Conservation (phyloP, 2,888 invertebrate species). For the Euzetes globulus region DNA sequence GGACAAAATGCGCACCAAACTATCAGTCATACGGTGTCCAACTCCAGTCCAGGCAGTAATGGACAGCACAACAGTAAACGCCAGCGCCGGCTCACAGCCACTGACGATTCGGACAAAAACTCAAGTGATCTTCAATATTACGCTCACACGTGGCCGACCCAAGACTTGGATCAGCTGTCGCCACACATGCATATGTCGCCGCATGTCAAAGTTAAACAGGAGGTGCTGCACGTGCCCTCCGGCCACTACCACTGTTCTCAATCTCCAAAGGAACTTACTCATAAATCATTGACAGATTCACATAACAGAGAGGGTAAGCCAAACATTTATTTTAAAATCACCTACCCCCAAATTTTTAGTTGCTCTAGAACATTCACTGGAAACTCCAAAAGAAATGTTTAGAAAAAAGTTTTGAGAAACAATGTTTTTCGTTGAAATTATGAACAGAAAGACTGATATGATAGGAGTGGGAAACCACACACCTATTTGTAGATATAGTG, state of each 20-base stretch:
- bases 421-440: too few species aligned
- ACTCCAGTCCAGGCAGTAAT: slow-evolving; percentile 17
- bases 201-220: slow-evolving; percentile 16
- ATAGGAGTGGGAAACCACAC: too few species aligned
- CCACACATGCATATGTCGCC: not conserved
- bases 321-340: not conserved
- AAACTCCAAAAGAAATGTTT: too few species aligned
- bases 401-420: too few species aligned
- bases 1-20: not conserved
- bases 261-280: slow-evolving; percentile 7
- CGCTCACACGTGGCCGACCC: not conserved
- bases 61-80: not conserved
- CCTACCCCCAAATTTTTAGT: too few species aligned
- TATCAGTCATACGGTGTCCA: slow-evolving; percentile 4
- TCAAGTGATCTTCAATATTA: slow-evolving; percentile 15
- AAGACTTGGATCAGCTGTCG: slow-evolving; percentile 6
- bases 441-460: too few species aligned
- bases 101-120: not conserved
- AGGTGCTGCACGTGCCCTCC: not conserved
- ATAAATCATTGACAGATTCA: slow-evolving; percentile 10
- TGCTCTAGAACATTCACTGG: too few species aligned
- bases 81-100: not conserved
- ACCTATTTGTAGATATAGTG: not conserved
- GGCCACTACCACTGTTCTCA: slow-evolving; percentile 17
- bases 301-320: slow-evolving; percentile 7